Base-by-base conservation (phyloP, 2,888 invertebrate species). In the Scaptomyza tumidula region DNA sequence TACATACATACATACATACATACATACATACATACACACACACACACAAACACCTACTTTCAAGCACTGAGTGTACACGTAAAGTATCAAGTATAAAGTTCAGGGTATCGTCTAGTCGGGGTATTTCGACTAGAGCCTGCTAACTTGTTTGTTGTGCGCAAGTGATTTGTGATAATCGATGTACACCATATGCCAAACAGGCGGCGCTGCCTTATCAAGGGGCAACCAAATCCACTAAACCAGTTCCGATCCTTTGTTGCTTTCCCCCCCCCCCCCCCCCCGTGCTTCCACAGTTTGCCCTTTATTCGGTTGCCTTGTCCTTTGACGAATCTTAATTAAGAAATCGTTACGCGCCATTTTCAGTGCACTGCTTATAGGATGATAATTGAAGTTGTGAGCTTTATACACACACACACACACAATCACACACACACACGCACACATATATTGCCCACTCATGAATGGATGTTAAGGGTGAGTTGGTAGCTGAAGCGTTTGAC, bases 261-360 rank as follows among this genome's bases (percentile, higher is more conserved):
- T 14, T 45, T 3, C 29, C 19, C 35, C n/a, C n/a, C n/a, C 9
- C 13, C 19, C 9, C 6, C 27, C 14, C n/a, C n/a, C n/a, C n/a
- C n/a, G n/a, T n/a, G n/a, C n/a, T n/a, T n/a, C n/a, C n/a, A n/a
- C n/a, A n/a, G 0, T 16, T 14, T 19, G 29, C 33, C 11, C 19
- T 11, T 35, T 29, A 6, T 2, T 16, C 11, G 13, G n/a, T 16
- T 35, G 11, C 33, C 24, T 43, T 48, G 65, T 54, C 58, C 75
- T 70, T 64, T 72, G 85, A 57, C 55, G 65, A 49, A 41, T 56
- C 78, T 78, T 82, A 82, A 82, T 82, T 82, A 82, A 86, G 69
- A 71, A 72, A 84, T 71, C 85, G 75, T 82, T 82, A 86, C 87
- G 58, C 52, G 87, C 72, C 71, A 61, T 80, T 82, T 86, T 76